phyloP scores from a whole-genome alignment of 2,797 vertebrate genomes.

The Neomorphus geoffroyi region DNA sequence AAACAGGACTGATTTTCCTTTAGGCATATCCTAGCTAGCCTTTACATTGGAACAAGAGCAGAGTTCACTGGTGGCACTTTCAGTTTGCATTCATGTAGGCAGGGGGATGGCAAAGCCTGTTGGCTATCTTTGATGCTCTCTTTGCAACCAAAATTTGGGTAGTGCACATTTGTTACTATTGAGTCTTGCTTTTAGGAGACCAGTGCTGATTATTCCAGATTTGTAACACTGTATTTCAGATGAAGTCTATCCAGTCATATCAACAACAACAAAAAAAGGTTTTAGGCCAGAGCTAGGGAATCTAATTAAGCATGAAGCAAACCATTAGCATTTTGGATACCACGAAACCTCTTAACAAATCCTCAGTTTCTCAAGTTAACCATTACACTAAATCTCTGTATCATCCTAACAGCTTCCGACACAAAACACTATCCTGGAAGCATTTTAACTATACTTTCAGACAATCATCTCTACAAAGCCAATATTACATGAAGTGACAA shows the following conservation, averaged over 20 bases:
- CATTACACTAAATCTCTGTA: not conserved
- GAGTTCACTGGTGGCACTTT: not conserved
- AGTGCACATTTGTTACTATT: not conserved
- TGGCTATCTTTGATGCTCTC: not conserved
- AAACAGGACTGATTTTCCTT: not conserved
- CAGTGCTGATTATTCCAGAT: not conserved
- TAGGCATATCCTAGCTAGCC: not conserved
- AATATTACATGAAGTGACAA: not conserved
- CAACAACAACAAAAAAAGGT: not conserved
- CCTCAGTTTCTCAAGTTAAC: not conserved
- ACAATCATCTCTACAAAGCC: constrained; percentile 1
- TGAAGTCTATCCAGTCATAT: not conserved
- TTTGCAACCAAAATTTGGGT: not conserved
- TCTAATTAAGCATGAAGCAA: not conserved
- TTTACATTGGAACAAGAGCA: rapidly evolving
- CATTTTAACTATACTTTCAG: not conserved
- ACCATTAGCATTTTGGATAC: not conserved
- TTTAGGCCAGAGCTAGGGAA: not conserved
- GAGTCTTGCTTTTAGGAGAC: not conserved
- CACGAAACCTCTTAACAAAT: not conserved
- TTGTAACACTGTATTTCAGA: not conserved
- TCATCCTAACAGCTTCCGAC: constrained; percentile 5
- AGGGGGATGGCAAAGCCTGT: not conserved
- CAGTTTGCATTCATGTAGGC: too few species aligned
- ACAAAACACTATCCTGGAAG: not conserved